Percentiles rank a stretch among this genome's conserved stretches.
Conservation (phyloP, 1,140 invertebrate species). For the Bombus terrestris region DNA sequence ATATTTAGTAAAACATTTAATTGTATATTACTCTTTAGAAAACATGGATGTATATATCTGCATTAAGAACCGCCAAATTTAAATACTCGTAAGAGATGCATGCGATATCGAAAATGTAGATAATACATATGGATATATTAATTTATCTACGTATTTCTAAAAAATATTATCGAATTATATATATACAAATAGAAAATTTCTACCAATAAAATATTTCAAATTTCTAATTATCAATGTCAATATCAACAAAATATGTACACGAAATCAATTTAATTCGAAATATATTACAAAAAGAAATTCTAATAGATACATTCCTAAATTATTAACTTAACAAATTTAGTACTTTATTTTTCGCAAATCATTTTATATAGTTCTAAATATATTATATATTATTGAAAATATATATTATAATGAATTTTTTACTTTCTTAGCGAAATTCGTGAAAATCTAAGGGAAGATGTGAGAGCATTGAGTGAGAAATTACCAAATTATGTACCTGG, state of each 20-base stretch:
- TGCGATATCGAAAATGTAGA: neutral
- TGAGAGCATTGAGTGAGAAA: conserved; percentile 84
- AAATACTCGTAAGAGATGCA: conserved; percentile 20
- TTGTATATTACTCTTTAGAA: neutral
- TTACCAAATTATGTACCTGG: conserved; percentile 88
- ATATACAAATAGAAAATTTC: too few species aligned
- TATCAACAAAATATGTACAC: neutral
- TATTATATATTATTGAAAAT: neutral
- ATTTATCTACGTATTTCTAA: too few species aligned
- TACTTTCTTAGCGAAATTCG: conserved; percentile 88
- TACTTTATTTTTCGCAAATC: neutral
- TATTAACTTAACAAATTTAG: neutral
- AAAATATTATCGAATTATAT: too few species aligned
- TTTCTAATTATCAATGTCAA: too few species aligned
- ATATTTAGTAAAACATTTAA: neutral
- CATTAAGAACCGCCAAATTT: conserved; percentile 38
- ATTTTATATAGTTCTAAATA: neutral
- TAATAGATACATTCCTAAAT: neutral
- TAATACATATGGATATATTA: too few species aligned
- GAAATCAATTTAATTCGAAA: neutral
- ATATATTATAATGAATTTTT: conserved; percentile 14
- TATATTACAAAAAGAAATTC: neutral
- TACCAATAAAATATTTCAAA: too few species aligned
- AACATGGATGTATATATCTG: neutral
- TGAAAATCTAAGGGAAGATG: conserved; percentile 87